Evolutionary conservation across 64 coral and sea anemone genomes (phyloP), one percentile per base, ranked within the genome.

Genomic region (Catalaphyllia jardinei): DNA sequence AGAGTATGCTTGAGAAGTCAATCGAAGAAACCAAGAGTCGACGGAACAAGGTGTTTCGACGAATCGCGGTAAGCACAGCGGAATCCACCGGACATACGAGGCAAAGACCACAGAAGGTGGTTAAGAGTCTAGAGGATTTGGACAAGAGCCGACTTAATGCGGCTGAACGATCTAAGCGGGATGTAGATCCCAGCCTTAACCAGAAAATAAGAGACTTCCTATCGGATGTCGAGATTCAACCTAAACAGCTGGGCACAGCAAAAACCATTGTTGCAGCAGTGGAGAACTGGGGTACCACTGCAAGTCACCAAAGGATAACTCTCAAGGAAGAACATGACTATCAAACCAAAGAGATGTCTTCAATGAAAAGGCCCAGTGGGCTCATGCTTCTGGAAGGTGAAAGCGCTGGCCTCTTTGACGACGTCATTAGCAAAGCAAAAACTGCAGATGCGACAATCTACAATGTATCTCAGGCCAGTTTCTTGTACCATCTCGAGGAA

Each of bases 241-340:
- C 91, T 55, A 79, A 82, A 17, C 87, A 93, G 38, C 75, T 77
- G 39, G 83, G 87, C 71, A 88, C 93, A 60, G 75, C 95, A 27
- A 88, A 94, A 78, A 92, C 78, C 22, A 93, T 97, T 62, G 84
- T 97, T 52, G 91, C 91, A 18, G 92, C 92, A 18, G 95, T 87
- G 0, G 89, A 93, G 17, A 88, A 78, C 22, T 97, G 95, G 95
- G 95, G 95, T 0, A 90, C 78, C 50, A 79, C 83, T n/a, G 42
- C 61, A 18, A 67, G 25, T 33, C 33, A 17, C 38, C 80, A 71
- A 73, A 76, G 76, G 10, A 90, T 62, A 10, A 33, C 63, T 67
- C 83, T 97, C 2, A 60, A 89, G 28, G 87, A 87, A 24, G 95
- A 97, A 24, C 93, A 90, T 71, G 72, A 88, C 13, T 80, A 93